These are phyloP conservation scores for Yoshiicerus persimilis DNA, from an alignment of 1,140 invertebrate genomes.

Conservation along the genomic window DNA sequence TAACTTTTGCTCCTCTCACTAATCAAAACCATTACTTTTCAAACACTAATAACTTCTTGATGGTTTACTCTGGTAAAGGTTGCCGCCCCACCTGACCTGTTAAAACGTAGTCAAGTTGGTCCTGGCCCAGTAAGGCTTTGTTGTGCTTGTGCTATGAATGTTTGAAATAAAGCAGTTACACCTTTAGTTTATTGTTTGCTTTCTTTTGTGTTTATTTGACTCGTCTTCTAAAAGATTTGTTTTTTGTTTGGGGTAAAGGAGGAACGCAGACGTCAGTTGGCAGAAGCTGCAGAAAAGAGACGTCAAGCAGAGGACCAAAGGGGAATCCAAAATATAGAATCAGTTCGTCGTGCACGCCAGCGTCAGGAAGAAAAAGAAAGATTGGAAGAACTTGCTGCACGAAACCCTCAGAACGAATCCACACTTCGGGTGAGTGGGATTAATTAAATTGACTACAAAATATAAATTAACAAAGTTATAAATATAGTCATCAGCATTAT, in stretches of 20 bases:
- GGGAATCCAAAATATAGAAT: conserved; percentile 63
- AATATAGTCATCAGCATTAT: neutral
- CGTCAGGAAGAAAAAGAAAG: conserved; percentile 58
- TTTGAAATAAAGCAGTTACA: neutral
- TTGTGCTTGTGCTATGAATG: neutral
- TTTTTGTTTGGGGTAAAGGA: conserved; percentile 54
- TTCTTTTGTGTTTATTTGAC: neutral
- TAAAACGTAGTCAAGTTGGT: neutral
- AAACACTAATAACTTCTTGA: neutral
- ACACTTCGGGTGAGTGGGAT: neutral
- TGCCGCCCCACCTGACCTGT: neutral
- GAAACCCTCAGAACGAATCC: neutral
- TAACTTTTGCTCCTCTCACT: too few species aligned
- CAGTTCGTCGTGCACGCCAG: conserved; percentile 51
- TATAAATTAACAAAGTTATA: neutral
- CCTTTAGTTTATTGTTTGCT: neutral
- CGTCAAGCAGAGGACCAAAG: conserved; percentile 58
- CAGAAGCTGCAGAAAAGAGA: conserved; percentile 63
- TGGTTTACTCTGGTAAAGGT: neutral
- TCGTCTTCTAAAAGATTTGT: neutral
- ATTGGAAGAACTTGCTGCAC: conserved; percentile 46
- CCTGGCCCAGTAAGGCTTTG: conserved; percentile 10
- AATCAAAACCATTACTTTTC: too few species aligned
- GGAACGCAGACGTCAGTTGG: conserved; percentile 60
- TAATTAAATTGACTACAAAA: too few species aligned